Conservation (phyloP, 2,113 vertebrate genomes). For the Paramisgurnus dabryanus region DNA sequence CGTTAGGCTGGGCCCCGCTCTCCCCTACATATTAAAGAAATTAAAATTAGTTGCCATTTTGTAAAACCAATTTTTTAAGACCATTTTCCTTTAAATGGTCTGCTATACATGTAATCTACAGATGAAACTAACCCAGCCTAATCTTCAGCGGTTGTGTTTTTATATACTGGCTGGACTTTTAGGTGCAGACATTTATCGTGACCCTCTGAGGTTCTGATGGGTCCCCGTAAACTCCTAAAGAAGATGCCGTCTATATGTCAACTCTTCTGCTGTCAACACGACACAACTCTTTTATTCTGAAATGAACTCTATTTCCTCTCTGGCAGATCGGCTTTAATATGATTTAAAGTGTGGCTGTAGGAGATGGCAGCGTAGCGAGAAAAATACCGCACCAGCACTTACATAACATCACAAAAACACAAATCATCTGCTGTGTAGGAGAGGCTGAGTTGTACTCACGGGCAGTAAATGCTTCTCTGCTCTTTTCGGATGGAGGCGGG, state of each 20-base stretch:
- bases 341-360: slow-evolving; percentile 38
- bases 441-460: slow-evolving; percentile 63
- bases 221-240: slow-evolving; percentile 35
- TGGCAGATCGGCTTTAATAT: slow-evolving; percentile 37
- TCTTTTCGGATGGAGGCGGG: slow-evolving; percentile 60
- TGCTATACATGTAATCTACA: not conserved
- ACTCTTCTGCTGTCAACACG: slow-evolving; percentile 18
- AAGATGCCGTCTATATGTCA: slow-evolving; percentile 13
- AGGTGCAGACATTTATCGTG: slow-evolving; percentile 50
- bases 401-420: slow-evolving; percentile 40
- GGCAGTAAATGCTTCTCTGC: slow-evolving; percentile 59
- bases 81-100: not conserved
- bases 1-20: too few relatives aligned
- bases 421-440: slow-evolving; percentile 22
- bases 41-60: not conserved
- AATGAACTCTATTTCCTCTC: slow-evolving; percentile 38
- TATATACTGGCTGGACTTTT: slow-evolving; percentile 34
- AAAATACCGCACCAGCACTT: slow-evolving; percentile 29
- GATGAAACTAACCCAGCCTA: not conserved
- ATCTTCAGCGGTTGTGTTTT: slow-evolving; percentile 15
- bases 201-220: slow-evolving; percentile 39
- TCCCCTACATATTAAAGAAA: too few relatives aligned
- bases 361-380: slow-evolving; percentile 18
- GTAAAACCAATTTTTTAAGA: too few relatives aligned
- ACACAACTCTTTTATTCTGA: slow-evolving; percentile 17